Conservation (phyloP, 2,888 invertebrate genomes). For the Campaea margaritaria region DNA sequence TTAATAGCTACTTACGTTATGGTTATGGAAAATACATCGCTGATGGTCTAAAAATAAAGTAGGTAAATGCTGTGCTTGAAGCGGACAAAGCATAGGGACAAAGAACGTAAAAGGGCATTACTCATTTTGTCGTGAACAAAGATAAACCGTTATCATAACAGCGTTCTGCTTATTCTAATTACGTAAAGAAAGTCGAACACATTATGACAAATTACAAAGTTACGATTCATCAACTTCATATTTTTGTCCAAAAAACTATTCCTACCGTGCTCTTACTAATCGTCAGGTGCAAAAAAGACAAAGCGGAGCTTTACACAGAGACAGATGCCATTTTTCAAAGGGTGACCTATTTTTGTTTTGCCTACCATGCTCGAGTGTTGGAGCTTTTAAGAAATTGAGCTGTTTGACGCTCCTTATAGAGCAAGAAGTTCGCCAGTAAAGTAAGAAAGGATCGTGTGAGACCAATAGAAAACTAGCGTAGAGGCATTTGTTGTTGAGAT, state of each 20-base stretch:
- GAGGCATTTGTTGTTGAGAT: conserved; percentile 14
- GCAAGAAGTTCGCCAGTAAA: background rate
- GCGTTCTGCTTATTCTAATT: conserved; percentile 6
- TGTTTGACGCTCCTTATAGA: background rate
- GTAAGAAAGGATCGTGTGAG: background rate
- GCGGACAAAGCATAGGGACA: background rate
- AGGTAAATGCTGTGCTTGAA: background rate
- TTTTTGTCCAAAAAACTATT: too few species aligned
- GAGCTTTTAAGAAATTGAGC: background rate
- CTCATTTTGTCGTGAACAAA: background rate
- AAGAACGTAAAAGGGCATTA: conserved; percentile 11
- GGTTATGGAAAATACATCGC: background rate
- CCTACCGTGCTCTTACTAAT: too few species aligned
- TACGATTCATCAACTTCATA: too few species aligned
- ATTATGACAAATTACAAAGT: too few species aligned
- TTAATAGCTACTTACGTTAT: background rate
- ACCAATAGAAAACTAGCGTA: background rate
- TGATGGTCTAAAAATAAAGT: background rate
- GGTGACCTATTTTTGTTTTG: background rate
- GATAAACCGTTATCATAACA: conserved; percentile 9
- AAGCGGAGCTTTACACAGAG: too few species aligned
- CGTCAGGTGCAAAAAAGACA: too few species aligned
- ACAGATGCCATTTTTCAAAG: too few species aligned
- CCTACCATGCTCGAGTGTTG: background rate
- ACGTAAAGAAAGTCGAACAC: background rate